Percentiles rank a stretch among this genome's conserved stretches.
These are phyloP conservation scores for Mus pahari DNA, from an alignment of 2,113 vertebrate genomes.

Conservation along the genomic window DNA sequence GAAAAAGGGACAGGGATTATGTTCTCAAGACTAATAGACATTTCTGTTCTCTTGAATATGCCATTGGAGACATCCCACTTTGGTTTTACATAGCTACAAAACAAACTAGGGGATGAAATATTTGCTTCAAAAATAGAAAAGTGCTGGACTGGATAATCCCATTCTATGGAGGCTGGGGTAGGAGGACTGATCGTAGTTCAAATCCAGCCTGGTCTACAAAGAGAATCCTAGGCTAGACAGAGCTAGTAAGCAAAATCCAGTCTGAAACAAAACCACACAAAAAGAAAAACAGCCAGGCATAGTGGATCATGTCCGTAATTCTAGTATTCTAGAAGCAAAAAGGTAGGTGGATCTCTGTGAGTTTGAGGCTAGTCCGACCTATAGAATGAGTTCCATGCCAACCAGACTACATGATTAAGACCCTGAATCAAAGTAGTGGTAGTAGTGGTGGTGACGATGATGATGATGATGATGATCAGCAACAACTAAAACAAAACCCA, in stretches of 20 bases:
- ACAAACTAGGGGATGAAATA: slow-evolving; percentile 40
- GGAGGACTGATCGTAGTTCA: not conserved
- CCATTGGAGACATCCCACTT: not conserved
- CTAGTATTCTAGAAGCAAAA: not conserved
- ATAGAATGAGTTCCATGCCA: not conserved
- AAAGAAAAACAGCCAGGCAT: not conserved
- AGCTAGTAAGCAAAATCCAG: not conserved
- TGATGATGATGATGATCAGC: not conserved
- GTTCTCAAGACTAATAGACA: not conserved
- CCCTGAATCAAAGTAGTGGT: not conserved
- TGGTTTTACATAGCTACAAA: slow-evolving; percentile 52
- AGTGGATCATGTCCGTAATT: not conserved
- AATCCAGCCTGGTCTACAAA: not conserved
- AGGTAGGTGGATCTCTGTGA: not conserved
- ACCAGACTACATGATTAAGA: not conserved
- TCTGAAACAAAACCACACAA: not conserved
- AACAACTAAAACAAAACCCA: not conserved
- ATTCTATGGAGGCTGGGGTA: not conserved
- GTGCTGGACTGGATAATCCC: not conserved
- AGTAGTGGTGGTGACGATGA: not conserved
- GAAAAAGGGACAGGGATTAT: not conserved
- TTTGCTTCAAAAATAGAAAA: slow-evolving; percentile 27
- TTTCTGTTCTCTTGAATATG: slow-evolving; percentile 37
- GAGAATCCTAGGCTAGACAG: not conserved
- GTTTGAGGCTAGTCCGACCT: not conserved